Percentiles rank a stretch among this genome's conserved stretches.
phyloP scores from a whole-genome alignment of 2,113 vertebrate species.

The Carassius gibelio region DNA sequence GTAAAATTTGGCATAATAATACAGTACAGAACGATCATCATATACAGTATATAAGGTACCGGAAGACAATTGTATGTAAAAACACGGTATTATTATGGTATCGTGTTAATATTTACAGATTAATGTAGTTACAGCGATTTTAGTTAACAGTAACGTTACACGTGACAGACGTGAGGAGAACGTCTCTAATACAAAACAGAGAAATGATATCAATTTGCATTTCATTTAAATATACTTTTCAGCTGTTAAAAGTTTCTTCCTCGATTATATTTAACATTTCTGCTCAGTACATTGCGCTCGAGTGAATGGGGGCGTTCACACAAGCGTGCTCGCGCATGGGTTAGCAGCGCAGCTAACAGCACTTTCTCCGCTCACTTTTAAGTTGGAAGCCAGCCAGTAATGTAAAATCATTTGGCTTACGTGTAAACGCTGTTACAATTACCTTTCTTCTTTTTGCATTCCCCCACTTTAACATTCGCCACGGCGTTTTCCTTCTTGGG shows the following conservation, averaged over 20 bases:
- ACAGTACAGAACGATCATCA: too few relatives aligned
- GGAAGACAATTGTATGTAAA: background rate
- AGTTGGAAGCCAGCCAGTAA: slow-evolving; percentile 6
- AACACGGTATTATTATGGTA: background rate
- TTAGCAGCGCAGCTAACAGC: slow-evolving; percentile 23
- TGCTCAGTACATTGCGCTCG: background rate
- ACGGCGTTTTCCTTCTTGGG: slow-evolving; percentile 78
- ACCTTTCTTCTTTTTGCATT: slow-evolving; percentile 71
- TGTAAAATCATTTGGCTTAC: background rate
- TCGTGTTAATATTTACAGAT: background rate
- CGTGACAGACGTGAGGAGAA: background rate
- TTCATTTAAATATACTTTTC: background rate
- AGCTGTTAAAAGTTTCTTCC: background rate
- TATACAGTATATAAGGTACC: background rate
- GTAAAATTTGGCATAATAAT: too few relatives aligned
- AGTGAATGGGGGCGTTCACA: slow-evolving; percentile 30
- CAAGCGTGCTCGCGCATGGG: slow-evolving; percentile 4
- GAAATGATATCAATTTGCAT: too few relatives aligned
- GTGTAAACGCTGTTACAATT: slow-evolving; percentile 12
- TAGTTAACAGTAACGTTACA: background rate
- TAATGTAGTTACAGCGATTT: background rate
- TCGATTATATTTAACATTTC: background rate
- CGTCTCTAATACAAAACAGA: background rate
- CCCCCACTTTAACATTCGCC: slow-evolving; percentile 65
- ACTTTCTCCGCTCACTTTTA: background rate